A percentile compares a stretch with the other conserved stretches of the same genome.
Evolutionary conservation across 92 coral and sea anemone species (phyloP).

Genomic region (Heliopora coerulea): DNA sequence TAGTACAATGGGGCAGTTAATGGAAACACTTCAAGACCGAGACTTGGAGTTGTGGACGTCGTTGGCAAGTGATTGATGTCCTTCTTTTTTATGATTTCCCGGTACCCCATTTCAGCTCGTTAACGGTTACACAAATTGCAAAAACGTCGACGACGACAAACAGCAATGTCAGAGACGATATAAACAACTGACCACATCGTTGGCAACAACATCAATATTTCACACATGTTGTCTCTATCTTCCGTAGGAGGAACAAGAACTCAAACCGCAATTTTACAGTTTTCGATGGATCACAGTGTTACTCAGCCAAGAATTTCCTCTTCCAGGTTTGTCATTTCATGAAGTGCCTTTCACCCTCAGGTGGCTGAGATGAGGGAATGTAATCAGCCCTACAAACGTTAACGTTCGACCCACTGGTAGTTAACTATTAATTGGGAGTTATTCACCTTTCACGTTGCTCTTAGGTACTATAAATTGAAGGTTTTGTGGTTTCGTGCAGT

Average conservation of each 20-base stretch:
- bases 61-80: conserved; percentile 55
- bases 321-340: conserved; percentile 85
- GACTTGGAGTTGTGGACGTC: conserved; percentile 76
- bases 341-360: too few relatives aligned
- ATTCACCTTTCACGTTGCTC: too few relatives aligned
- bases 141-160: too few relatives aligned
- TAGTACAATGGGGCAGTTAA: conserved; percentile 75
- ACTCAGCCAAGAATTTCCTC: conserved; percentile 90
- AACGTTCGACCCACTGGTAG: too few relatives aligned
- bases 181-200: neutral
- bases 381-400: too few relatives aligned
- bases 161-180: neutral
- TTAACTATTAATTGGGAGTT: too few relatives aligned
- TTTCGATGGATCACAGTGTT: conserved; percentile 94
- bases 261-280: conserved; percentile 94
- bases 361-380: too few relatives aligned
- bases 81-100: too few relatives aligned
- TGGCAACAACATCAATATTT: neutral
- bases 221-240: too few relatives aligned
- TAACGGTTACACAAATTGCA: neutral
- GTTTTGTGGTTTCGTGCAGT: too few relatives aligned
- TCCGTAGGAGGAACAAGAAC: conserved; percentile 90
- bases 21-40: conserved; percentile 74
- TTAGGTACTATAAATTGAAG: too few relatives aligned
- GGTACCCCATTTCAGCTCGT: too few relatives aligned